A percentile compares a stretch with the other conserved stretches of the same genome.
Conservation (phyloP, 1,140 invertebrate species). For the Agraylea sexmaculata region DNA sequence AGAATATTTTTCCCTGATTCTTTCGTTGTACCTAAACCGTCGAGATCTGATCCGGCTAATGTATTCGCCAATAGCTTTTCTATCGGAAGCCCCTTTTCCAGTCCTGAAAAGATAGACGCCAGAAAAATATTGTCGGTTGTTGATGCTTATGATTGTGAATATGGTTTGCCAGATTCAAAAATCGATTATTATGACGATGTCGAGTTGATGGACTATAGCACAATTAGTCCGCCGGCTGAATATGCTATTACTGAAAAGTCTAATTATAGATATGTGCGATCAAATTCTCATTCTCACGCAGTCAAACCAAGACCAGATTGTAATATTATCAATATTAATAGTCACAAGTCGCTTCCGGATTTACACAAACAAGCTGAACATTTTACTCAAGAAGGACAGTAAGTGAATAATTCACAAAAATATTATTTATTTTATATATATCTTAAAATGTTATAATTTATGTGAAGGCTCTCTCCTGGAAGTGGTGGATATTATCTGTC, state of each 20-base stretch:
- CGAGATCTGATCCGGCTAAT: constrained; percentile 23
- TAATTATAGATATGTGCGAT: constrained; percentile 30
- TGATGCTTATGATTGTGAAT: constrained; percentile 18
- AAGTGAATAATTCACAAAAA: no score
- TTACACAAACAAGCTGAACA: constrained; percentile 52
- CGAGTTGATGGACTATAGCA: constrained; percentile 33
- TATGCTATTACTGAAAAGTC: constrained; percentile 39
- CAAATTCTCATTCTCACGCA: constrained; percentile 55
- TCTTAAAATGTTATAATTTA: background rate
- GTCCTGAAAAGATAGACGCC: constrained; percentile 20
- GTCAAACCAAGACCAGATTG: constrained; percentile 33
- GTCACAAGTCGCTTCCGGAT: constrained; percentile 77
- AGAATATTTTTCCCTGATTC: constrained; percentile 38
- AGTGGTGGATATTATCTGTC: constrained; percentile 13
- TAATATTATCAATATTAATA: constrained; percentile 44
- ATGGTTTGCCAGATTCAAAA: constrained; percentile 16
- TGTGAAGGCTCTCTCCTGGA: constrained; percentile 7
- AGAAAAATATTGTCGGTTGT: constrained; percentile 18
- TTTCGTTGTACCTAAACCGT: constrained; percentile 32
- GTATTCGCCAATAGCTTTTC: constrained; percentile 20
- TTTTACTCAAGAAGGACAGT: constrained; percentile 27
- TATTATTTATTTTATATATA: background rate
- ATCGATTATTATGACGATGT: constrained; percentile 18
- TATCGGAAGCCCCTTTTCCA: constrained; percentile 19
- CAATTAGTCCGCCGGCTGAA: constrained; percentile 52